A percentile compares a stretch with the other conserved stretches of the same genome.
These are phyloP conservation scores for Globia sparganii DNA, from an alignment of 2,888 invertebrate species.

Conservation along the genomic window DNA sequence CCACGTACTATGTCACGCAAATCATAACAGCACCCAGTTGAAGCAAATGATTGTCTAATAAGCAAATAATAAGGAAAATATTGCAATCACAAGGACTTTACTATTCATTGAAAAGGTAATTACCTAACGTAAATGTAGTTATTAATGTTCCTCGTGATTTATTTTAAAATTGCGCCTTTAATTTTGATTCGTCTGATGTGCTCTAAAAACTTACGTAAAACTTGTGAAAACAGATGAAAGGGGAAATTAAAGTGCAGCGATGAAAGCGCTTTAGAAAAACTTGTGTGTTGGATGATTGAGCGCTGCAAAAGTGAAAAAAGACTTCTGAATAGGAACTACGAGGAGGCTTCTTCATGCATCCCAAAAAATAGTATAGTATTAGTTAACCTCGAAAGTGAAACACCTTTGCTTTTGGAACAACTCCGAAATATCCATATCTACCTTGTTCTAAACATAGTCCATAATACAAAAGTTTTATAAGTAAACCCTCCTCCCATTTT, in stretches of 20 bases:
- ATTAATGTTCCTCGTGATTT: not conserved
- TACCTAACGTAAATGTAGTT: not conserved
- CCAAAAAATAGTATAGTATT: too few relatives aligned
- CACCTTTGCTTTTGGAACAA: not conserved
- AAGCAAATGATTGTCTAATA: not conserved
- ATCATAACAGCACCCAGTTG: slow-evolving; percentile 3
- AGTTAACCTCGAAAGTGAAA: not conserved
- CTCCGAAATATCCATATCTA: not conserved
- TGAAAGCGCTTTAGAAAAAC: slow-evolving; percentile 18
- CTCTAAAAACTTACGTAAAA: not conserved
- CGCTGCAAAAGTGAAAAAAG: not conserved
- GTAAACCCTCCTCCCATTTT: not conserved
- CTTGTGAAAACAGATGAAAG: not conserved
- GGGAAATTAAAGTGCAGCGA: slow-evolving; percentile 5
- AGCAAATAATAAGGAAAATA: slow-evolving; percentile 37
- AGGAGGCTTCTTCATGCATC: too few relatives aligned
- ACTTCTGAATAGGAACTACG: not conserved
- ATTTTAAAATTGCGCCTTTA: not conserved
- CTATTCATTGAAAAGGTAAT: slow-evolving; percentile 18
- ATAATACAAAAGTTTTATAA: not conserved
- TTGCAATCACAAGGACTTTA: slow-evolving; percentile 34
- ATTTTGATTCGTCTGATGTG: not conserved
- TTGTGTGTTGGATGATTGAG: not conserved
- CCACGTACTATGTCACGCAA: not conserved
- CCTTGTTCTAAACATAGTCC: not conserved